Base-by-base conservation (phyloP, 2,797 vertebrate species). In the Chiroxiphia lanceolata region DNA sequence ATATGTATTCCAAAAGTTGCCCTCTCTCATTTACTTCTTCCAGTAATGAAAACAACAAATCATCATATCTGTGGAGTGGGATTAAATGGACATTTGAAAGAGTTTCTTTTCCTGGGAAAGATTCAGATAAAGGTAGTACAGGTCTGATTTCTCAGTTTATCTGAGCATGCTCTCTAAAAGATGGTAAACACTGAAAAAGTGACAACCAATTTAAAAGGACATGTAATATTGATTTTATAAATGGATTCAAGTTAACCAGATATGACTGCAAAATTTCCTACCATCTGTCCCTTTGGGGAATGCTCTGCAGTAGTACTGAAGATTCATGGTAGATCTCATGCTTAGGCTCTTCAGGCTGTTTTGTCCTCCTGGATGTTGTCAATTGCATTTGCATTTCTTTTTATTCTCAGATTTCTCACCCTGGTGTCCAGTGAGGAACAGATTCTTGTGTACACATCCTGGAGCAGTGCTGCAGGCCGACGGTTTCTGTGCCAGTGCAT, bases 191-290 rank as follows among this genome's bases (percentile, higher is more conserved):
- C 23, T 51, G 34, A 50, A 87, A 95, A 95, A 71, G 59, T 80
- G 78, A 83, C 50, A 92, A 67, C 56, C 33, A 72, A 76, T 96
- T 93, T 90, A 61, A 96, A 75, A 93, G 47, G 40, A 89, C 88
- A 89, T 90, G 79, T 90, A 95, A 76, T 82, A 94, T 33, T 86
- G 92, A 96, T 96, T 97, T 95, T 95, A 92, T 79, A 92, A 84
- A 83, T 82, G 27, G 26, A 95, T 90, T 94, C 87, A 93, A 34
- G 59, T 90, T 96, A 95, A 97, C 45, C 82, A 89, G 51, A 91
- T 83, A 87, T 82, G 83, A 95, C 44, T 88, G 36, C 74, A 94
- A 74, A 87, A 75, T 92, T 83, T 92, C 60, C 78, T 89, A 31
- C 86, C 75, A 75, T 92, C 95, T 97, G 87, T 95, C 91, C 71